Evolutionary conservation across 2,113 vertebrate genomes (phyloP), one percentile per base, ranked within the genome.

Genomic region (Ameiurus melas): DNA sequence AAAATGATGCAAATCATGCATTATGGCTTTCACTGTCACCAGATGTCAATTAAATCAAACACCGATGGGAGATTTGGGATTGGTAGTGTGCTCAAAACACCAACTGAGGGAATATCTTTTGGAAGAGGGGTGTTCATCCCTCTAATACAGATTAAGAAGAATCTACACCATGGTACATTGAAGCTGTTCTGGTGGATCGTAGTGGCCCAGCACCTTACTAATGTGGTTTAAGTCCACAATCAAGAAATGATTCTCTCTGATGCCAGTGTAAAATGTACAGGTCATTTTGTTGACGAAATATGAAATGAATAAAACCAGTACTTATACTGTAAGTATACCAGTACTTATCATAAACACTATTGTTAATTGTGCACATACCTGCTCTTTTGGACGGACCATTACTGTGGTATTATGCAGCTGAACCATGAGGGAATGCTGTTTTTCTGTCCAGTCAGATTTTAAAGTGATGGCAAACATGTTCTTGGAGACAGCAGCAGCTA

Each of bases 401-500:
- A 96, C 80, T 20, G 86, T 86, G 0, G 86, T 95, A 89, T 93
- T 93, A 36, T 93, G 94, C 93, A 97, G 92, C 66, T 92, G 87
- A 27, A 97, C 22, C 0, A 94, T 85, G 9, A 98, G 90, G 27
- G 94, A 91, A 20, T 27, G 91, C 22, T 91, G 93, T 62, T 93
- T 93, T 68, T 92, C 91, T 0, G 62, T 58, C 0, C 57, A 79
- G 43, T 90, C 93, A 2, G 92, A 84, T 1, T 87, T 93, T 16
- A 97, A 92, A 81, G 93, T 88, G 83, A 97, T 83, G 0, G 91
- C 95, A 90, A 97, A 98, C 0, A 90, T 91, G 66, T 93, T 10
- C 0, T 57, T 43, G 57, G 89, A 78, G 86, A 95, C 91, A 73
- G 97, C 96, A 51, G 94, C 95, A 89, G 97, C 96, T 36, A 97